phyloP scores from a whole-genome alignment of 2,113 vertebrate genomes.

The Strigops habroptila region DNA sequence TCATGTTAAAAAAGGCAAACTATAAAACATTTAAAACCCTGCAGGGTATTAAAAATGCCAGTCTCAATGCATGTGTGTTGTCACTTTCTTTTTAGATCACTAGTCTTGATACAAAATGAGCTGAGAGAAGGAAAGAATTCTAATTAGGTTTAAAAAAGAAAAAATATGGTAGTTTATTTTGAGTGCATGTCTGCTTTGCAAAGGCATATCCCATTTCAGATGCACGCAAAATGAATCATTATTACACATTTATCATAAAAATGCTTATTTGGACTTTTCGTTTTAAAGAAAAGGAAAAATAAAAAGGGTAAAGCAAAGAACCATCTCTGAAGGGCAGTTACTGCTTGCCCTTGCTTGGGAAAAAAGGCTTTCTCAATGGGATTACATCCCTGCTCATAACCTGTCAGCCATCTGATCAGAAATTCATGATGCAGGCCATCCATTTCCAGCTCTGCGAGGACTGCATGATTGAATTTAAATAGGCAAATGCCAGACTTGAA shows the following conservation, averaged over 20 bases:
- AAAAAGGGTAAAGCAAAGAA: constrained; percentile 67
- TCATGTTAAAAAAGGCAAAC: constrained; percentile 30
- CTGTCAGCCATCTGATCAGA: constrained; percentile 82
- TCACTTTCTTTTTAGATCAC: constrained; percentile 53
- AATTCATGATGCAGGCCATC: constrained; percentile 81
- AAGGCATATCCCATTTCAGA: constrained; percentile 50
- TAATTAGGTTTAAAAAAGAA: constrained; percentile 62
- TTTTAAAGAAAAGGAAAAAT: neutral
- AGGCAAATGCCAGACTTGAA: constrained; percentile 82
- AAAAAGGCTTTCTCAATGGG: constrained; percentile 76
- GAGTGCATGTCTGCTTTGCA: constrained; percentile 40
- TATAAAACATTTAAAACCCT: constrained; percentile 18
- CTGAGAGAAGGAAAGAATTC: constrained; percentile 59
- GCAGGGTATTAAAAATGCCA: constrained; percentile 32
- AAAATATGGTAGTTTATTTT: constrained; percentile 54
- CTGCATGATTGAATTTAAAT: constrained; percentile 86
- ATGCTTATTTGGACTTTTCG: constrained; percentile 64
- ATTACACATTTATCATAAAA: constrained; percentile 69
- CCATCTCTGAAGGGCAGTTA: constrained; percentile 72
- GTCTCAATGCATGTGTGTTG: constrained; percentile 28
- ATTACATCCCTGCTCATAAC: constrained; percentile 76
- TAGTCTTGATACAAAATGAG: constrained; percentile 52
- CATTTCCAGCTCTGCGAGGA: constrained; percentile 73
- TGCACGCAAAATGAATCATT: constrained; percentile 43
- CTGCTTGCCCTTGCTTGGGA: constrained; percentile 73